phyloP scores from a whole-genome alignment of 2,888 invertebrate genomes.

The Cecidostiba fungosa region DNA sequence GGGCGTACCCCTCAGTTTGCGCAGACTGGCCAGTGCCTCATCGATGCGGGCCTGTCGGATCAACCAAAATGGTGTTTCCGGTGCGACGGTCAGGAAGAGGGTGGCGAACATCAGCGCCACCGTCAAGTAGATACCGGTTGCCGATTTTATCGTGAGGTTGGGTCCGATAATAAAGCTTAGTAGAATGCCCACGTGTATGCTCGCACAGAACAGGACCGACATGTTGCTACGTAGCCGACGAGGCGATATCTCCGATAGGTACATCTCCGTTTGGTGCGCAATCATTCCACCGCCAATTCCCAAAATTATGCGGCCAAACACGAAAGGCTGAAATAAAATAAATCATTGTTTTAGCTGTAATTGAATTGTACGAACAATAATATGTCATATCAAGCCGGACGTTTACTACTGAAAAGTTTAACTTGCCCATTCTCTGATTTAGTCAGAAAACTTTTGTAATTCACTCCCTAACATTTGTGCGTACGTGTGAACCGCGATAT shows the following conservation, averaged over 20 bases:
- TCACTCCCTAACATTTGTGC: too few relatives aligned
- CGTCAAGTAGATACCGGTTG: conserved; percentile 55
- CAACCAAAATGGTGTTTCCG: conserved; percentile 64
- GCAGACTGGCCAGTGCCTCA: conserved; percentile 57
- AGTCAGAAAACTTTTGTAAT: too few relatives aligned
- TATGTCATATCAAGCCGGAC: too few relatives aligned
- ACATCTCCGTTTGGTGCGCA: conserved; percentile 61
- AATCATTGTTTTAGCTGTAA: background rate
- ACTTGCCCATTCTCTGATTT: background rate
- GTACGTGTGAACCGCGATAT: too few relatives aligned
- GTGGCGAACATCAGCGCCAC: conserved; percentile 23
- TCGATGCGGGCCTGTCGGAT: conserved; percentile 43
- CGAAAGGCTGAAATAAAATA: conserved; percentile 52
- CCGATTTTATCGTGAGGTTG: conserved; percentile 34
- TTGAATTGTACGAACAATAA: too few relatives aligned
- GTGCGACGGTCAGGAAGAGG: conserved; percentile 32
- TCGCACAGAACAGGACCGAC: conserved; percentile 59
- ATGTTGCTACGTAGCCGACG: conserved; percentile 52
- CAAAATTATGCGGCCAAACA: conserved; percentile 56
- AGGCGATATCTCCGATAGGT: conserved; percentile 61
- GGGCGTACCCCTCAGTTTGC: conserved; percentile 42
- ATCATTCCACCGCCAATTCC: conserved; percentile 57
- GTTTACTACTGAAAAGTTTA: too few relatives aligned
- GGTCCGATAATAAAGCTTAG: conserved; percentile 57
- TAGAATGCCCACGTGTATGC: conserved; percentile 61